Evolutionary conservation across 1,140 invertebrate genomes (phyloP).

Genomic region (Acromyrmex charruanus): DNA sequence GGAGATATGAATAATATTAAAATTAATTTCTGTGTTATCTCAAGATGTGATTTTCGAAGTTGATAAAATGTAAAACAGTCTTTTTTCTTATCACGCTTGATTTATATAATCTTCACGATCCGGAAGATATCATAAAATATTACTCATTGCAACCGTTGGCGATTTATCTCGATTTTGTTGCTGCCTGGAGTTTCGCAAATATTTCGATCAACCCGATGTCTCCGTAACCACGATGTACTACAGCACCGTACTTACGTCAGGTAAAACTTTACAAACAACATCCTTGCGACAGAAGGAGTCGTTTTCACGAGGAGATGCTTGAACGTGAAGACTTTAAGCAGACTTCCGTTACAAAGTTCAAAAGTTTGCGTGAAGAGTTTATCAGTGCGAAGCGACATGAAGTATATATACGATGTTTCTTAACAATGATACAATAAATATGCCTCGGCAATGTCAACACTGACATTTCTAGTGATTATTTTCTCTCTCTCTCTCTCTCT

Average conservation of each 20-base stretch:
- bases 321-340: constrained; percentile 65
- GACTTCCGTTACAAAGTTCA: constrained; percentile 56
- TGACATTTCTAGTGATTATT: neutral
- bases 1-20: neutral
- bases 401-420: constrained; percentile 33
- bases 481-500: neutral
- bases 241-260: neutral
- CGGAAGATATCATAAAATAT: constrained; percentile 7
- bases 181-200: constrained; percentile 37
- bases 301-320: constrained; percentile 53
- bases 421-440: constrained; percentile 43
- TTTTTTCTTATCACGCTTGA: neutral
- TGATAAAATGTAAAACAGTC: neutral
- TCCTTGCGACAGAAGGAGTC: constrained; percentile 25
- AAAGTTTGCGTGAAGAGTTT: constrained; percentile 66
- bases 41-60: neutral
- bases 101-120: neutral
- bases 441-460: neutral
- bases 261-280: constrained; percentile 48
- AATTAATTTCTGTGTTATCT: neutral
- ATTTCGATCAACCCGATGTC: constrained; percentile 49
- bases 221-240: constrained; percentile 43
- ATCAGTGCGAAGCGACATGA: constrained; percentile 59
- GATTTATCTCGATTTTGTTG: constrained; percentile 40
- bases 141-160: constrained; percentile 3